A percentile compares a stretch with the other conserved stretches of the same genome.
Evolutionary conservation across 2,113 vertebrate species (phyloP).

Genomic region (Thunnus maccoyii): DNA sequence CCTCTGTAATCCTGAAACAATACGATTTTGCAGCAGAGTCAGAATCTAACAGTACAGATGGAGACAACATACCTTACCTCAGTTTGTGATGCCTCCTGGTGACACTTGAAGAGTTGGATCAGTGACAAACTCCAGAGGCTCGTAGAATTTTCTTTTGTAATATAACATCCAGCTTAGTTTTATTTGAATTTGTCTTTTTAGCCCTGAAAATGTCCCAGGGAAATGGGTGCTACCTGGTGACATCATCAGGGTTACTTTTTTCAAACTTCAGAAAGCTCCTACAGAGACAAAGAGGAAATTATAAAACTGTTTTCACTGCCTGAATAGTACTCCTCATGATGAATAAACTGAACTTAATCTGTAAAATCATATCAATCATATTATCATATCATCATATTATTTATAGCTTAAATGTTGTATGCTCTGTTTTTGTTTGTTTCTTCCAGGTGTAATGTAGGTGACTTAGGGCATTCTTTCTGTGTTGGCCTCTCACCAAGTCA

Average conservation of each 20-base stretch:
- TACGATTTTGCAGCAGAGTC: not conserved
- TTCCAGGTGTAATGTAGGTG: conserved; percentile 60
- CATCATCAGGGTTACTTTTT: no score
- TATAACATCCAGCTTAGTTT: not conserved
- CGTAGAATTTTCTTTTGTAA: not conserved
- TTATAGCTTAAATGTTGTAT: not conserved
- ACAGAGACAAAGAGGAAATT: no score
- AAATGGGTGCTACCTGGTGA: no score
- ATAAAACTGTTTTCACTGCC: no score
- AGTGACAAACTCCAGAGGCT: not conserved
- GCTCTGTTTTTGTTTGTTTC: not conserved
- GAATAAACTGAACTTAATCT: no score
- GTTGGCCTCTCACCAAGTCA: conserved; percentile 28
- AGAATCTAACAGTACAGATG: not conserved
- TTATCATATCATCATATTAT: no score
- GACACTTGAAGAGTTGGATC: conserved; percentile 3
- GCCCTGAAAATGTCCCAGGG: not conserved
- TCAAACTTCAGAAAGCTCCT: no score
- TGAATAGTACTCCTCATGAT: no score
- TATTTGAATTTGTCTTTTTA: not conserved
- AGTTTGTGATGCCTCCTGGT: conserved; percentile 4
- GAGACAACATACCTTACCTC: not conserved
- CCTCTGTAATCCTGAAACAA: not conserved
- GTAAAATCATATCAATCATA: no score
- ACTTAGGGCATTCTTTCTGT: conserved; percentile 15